phyloP scores from a whole-genome alignment of 1,140 invertebrate genomes.

The Eciton burchellii region DNA sequence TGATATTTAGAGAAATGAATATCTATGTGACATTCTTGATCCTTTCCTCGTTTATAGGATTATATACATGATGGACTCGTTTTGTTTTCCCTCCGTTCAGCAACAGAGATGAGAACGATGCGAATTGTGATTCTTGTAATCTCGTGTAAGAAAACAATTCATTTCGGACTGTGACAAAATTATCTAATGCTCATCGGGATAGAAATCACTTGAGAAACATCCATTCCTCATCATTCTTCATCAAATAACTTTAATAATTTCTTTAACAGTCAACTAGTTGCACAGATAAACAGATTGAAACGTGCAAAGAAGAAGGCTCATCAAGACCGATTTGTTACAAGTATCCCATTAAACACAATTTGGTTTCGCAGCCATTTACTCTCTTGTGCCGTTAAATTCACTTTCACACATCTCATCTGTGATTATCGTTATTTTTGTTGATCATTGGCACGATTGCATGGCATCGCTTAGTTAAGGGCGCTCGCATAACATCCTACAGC shows the following conservation, averaged over 20 bases:
- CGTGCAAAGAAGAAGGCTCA: background rate
- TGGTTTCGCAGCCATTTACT: conserved; percentile 17
- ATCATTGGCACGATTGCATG: conserved; percentile 79
- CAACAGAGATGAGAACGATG: background rate
- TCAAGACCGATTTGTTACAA: conserved; percentile 13
- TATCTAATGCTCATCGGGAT: background rate
- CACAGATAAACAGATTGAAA: conserved; percentile 11
- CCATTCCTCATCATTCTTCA: background rate
- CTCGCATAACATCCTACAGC: conserved; percentile 66
- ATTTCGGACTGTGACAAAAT: background rate
- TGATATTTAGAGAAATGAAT: conserved; percentile 47
- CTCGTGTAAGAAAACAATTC: background rate
- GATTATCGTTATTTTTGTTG: conserved; percentile 67
- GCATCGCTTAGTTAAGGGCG: conserved; percentile 73
- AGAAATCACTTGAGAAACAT: background rate
- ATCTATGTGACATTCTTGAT: conserved; percentile 39
- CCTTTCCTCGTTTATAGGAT: conserved; percentile 7
- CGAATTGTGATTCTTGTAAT: too few relatives aligned
- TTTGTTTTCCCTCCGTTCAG: background rate
- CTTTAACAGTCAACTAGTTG: background rate
- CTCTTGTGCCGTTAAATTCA: conserved; percentile 26
- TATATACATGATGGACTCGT: conserved; percentile 6
- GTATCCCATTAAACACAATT: conserved; percentile 5
- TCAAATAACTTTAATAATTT: background rate
- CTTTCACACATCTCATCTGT: conserved; percentile 59